Percentiles rank a stretch among this genome's conserved stretches.
These are phyloP conservation scores for Gallinago undulata DNA, from an alignment of 2,113 vertebrate species.

Conservation along the genomic window DNA sequence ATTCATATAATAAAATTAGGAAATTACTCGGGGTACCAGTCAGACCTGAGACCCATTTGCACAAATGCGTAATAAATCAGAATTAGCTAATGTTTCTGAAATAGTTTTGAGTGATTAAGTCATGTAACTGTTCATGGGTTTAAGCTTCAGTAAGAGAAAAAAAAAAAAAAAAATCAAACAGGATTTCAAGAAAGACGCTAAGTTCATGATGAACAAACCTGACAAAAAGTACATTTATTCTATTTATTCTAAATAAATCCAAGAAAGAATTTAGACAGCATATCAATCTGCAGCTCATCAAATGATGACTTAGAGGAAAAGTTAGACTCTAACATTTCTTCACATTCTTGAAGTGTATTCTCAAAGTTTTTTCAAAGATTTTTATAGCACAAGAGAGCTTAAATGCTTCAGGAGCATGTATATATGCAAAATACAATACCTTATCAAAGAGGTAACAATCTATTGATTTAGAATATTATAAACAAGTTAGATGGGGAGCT, in stretches of 20 bases:
- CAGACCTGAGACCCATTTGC: not conserved
- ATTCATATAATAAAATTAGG: not conserved
- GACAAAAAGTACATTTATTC: not conserved
- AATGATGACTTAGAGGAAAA: not conserved
- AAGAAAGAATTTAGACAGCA: not conserved
- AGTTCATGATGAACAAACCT: not conserved
- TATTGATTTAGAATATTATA: not conserved
- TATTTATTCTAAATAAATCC: not conserved
- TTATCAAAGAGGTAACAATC: not conserved
- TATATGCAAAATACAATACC: not conserved
- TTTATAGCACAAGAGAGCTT: not conserved
- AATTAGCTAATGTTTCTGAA: not conserved
- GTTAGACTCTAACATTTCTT: not conserved
- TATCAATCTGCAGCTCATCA: not conserved
- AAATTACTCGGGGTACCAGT: not conserved
- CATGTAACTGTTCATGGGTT: not conserved
- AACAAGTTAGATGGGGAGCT: not conserved
- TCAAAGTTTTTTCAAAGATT: not conserved
- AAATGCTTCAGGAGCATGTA: not conserved
- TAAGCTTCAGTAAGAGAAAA: not conserved
- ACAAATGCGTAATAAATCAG: not conserved
- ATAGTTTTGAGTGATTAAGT: not conserved
- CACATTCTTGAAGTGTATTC: not conserved
- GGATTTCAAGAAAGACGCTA: not conserved
- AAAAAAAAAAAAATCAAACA: not conserved